Evolutionary conservation across 2,797 vertebrate genomes (phyloP).

Genomic region (Natrix natrix): DNA sequence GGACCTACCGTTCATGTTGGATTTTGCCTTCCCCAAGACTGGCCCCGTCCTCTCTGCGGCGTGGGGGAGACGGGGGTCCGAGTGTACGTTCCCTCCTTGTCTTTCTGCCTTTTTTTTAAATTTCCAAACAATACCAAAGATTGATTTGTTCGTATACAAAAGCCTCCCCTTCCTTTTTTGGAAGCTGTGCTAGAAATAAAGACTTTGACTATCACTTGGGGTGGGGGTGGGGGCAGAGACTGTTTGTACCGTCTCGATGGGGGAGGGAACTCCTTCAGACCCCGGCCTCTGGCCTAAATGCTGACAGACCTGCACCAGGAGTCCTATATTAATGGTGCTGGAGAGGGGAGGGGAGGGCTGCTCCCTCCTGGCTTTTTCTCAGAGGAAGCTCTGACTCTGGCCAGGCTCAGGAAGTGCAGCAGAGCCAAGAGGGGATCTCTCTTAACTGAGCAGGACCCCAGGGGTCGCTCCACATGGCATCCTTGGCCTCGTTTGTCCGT

Average conservation of each 20-base stretch:
- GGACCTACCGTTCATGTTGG: background rate
- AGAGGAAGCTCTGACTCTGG: background rate
- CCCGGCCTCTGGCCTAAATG: background rate
- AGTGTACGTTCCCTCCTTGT: background rate
- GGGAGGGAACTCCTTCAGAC: too few species aligned
- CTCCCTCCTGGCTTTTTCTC: background rate
- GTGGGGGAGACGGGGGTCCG: background rate
- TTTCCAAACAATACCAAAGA: conserved; percentile 94
- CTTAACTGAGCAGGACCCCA: background rate
- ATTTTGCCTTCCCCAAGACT: background rate
- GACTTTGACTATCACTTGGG: background rate
- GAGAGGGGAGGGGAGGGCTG: background rate
- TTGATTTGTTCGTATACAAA: conserved; percentile 82
- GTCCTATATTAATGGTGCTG: too few species aligned
- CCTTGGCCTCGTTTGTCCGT: background rate
- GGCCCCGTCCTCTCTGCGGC: background rate
- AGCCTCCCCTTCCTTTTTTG: conserved; percentile 82
- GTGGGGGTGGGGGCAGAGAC: background rate
- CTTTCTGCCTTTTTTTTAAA: conserved; percentile 59
- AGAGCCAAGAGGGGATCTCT: background rate
- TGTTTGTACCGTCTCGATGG: too few species aligned
- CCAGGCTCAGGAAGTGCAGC: background rate
- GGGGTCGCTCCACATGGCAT: background rate
- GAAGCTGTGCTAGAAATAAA: conserved; percentile 85
- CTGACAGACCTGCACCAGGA: background rate